phyloP scores from a whole-genome alignment of 2,797 vertebrate genomes.

The Falco rusticolus region DNA sequence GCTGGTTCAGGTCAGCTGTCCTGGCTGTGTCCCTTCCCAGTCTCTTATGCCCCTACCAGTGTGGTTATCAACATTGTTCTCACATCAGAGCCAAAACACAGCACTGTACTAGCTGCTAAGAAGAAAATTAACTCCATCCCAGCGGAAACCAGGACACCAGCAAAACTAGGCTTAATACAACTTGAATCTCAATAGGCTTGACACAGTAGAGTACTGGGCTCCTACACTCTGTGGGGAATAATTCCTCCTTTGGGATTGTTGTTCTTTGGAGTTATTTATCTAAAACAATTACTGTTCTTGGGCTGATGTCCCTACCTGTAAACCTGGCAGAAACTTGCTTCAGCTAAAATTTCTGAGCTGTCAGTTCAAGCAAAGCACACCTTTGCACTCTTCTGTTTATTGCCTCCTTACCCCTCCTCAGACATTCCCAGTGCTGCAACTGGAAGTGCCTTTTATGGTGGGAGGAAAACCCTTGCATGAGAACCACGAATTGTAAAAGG shows the following conservation, averaged over 20 bases:
- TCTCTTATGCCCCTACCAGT: no score
- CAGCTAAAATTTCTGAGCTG: slow-evolving; percentile 8
- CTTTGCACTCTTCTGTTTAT: background rate
- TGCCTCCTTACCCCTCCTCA: background rate
- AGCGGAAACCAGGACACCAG: no score
- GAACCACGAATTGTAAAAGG: background rate
- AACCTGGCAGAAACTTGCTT: background rate
- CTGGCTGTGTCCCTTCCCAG: no score
- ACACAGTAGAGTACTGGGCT: background rate
- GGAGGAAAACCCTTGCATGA: background rate
- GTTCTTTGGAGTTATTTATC: background rate
- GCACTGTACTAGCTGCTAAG: no score
- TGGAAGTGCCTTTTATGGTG: background rate
- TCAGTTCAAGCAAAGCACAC: background rate
- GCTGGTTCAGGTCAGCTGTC: no score
- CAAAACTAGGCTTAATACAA: background rate
- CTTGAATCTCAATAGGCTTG: background rate
- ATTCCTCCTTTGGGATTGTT: background rate
- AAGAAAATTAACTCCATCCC: no score
- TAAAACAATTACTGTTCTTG: background rate
- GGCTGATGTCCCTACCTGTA: background rate
- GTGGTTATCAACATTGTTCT: no score
- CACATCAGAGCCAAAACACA: no score
- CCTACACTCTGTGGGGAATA: background rate
- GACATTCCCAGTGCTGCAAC: background rate